phyloP scores from a whole-genome alignment of 2,113 vertebrate genomes.

The Sturnus vulgaris region DNA sequence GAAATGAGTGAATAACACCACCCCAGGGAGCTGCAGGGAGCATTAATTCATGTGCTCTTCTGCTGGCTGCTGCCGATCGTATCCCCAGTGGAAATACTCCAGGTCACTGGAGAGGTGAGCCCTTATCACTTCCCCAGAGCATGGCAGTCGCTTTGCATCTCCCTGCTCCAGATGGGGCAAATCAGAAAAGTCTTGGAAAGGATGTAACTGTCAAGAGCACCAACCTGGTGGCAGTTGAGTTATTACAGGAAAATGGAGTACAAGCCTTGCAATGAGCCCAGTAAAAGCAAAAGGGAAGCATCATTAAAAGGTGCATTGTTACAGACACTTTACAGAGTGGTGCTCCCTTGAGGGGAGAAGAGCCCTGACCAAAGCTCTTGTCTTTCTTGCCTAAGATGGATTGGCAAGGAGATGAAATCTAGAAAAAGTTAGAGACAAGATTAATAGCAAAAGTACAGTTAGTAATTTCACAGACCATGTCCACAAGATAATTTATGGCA shows the following conservation, averaged over 20 bases:
- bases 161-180: slow-evolving; percentile 36
- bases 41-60: slow-evolving; percentile 24
- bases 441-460: background rate
- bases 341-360: background rate
- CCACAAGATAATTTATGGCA: background rate
- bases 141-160: slow-evolving; percentile 4
- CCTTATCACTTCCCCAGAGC: slow-evolving; percentile 18
- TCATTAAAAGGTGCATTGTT: slow-evolving; percentile 33
- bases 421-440: background rate
- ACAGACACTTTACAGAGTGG: background rate
- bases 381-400: background rate
- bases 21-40: background rate
- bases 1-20: background rate
- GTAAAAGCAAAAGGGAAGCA: slow-evolving; percentile 10
- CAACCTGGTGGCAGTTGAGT: slow-evolving; percentile 32
- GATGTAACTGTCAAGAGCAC: slow-evolving; percentile 26
- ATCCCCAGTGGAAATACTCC: slow-evolving; percentile 13
- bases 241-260: slow-evolving; percentile 50
- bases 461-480: background rate
- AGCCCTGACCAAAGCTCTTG: background rate
- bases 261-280: background rate
- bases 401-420: background rate
- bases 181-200: slow-evolving; percentile 5
- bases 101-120: slow-evolving; percentile 35
- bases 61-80: background rate